Evolutionary conservation across 37 sponge, comb jelly and placozoan species (phyloP).

Genomic region (Halichondria panicea): DNA sequence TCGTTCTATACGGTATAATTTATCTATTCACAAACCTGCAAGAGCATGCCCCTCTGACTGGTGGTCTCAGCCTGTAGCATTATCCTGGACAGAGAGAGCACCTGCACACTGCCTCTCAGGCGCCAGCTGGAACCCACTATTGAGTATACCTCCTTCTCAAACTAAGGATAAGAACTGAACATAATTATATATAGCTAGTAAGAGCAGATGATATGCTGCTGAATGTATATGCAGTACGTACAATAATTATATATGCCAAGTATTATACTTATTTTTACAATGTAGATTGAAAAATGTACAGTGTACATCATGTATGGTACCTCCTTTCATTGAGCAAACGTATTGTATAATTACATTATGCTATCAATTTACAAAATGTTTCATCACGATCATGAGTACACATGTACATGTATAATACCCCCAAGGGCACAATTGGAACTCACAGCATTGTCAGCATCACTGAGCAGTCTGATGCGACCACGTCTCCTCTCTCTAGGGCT

Average conservation of each 20-base stretch:
- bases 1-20: neutral
- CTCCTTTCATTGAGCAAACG: too few species aligned
- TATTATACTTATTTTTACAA: neutral
- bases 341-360: too few species aligned
- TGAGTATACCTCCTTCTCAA: slow-evolving; percentile 79
- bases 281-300: neutral
- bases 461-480: neutral
- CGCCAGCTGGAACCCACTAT: slow-evolving; percentile 70
- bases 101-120: slow-evolving; percentile 54
- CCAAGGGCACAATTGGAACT: slow-evolving; percentile 23
- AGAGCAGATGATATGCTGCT: neutral
- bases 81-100: slow-evolving; percentile 63
- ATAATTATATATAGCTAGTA: neutral
- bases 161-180: slow-evolving; percentile 24
- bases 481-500: slow-evolving; percentile 10
- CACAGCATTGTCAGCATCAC: slow-evolving; percentile 10
- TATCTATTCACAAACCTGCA: slow-evolving; percentile 45
- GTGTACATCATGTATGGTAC: too few species aligned
- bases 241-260: neutral
- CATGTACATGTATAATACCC: neutral
- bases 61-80: slow-evolving; percentile 88
- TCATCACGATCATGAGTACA: neutral
- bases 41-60: slow-evolving; percentile 68
- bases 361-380: too few species aligned
- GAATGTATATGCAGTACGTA: neutral